Percentiles rank a stretch among this genome's conserved stretches.
Evolutionary conservation across 1,140 invertebrate species (phyloP).

Genomic region (Acyrthosiphon pisum): DNA sequence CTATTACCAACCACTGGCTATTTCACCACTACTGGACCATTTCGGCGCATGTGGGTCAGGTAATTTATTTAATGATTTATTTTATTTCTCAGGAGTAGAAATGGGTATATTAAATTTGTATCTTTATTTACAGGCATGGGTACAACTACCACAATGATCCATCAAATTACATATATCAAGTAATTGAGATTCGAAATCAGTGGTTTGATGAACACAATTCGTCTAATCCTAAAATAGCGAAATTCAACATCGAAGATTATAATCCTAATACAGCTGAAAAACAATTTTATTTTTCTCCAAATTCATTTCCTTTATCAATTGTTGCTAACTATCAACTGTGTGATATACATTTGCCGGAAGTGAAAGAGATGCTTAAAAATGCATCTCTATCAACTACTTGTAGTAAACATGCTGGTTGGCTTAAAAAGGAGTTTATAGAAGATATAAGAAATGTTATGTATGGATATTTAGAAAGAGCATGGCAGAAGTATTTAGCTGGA

Average conservation of each 20-base stretch:
- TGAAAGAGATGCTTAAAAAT: slow-evolving; percentile 51
- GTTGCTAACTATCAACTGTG: slow-evolving; percentile 50
- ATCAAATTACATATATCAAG: slow-evolving; percentile 54
- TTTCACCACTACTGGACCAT: slow-evolving; percentile 51
- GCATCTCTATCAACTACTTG: slow-evolving; percentile 28
- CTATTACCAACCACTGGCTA: slow-evolving; percentile 51
- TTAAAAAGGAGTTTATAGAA: slow-evolving; percentile 48
- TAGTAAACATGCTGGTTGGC: slow-evolving; percentile 48
- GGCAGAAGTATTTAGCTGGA: slow-evolving; percentile 48
- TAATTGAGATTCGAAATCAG: slow-evolving; percentile 42
- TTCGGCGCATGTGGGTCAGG: slow-evolving; percentile 53
- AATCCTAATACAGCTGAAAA: slow-evolving; percentile 47
- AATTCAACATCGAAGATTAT: slow-evolving; percentile 38
- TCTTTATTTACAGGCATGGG: slow-evolving; percentile 44
- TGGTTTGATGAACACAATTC: slow-evolving; percentile 47
- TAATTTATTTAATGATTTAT: background rate
- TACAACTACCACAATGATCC: slow-evolving; percentile 50
- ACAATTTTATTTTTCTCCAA: slow-evolving; percentile 55
- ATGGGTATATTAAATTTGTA: background rate
- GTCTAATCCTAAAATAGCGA: slow-evolving; percentile 28
- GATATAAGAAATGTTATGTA: slow-evolving; percentile 46
- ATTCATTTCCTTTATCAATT: slow-evolving; percentile 54
- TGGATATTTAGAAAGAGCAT: slow-evolving; percentile 47
- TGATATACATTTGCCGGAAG: slow-evolving; percentile 55
- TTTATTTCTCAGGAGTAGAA: background rate